Percentiles rank a stretch among this genome's conserved stretches.
These are phyloP conservation scores for Calyptomena viridis DNA, from an alignment of 2,113 vertebrate genomes.

Conservation along the genomic window DNA sequence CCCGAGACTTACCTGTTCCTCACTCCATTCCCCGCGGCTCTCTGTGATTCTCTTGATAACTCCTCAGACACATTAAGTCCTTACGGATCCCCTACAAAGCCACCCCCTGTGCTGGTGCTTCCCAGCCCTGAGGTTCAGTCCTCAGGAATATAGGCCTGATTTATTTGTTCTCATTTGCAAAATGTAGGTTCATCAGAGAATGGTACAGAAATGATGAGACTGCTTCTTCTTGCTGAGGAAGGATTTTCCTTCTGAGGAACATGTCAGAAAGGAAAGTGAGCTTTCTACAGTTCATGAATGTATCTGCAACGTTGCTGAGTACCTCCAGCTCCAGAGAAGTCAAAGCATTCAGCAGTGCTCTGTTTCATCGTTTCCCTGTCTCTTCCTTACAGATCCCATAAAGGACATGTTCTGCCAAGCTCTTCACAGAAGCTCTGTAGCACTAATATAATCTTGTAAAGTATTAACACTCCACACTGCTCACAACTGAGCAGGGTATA, in stretches of 20 bases:
- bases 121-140: not conserved
- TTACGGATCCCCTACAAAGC: not conserved
- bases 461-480: not conserved
- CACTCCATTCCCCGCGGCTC: not conserved
- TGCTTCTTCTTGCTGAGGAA: not conserved
- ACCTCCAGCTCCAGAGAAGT: not conserved
- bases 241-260: not conserved
- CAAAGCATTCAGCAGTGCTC: not conserved
- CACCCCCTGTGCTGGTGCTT: not conserved
- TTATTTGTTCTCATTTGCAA: not conserved
- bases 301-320: not conserved
- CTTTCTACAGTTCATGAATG: not conserved
- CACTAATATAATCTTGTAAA: not conserved
- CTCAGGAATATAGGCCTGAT: not conserved
- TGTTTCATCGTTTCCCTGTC: not conserved
- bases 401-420: not conserved
- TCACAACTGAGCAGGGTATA: not conserved
- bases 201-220: not conserved
- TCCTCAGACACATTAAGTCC: not conserved
- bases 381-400: not conserved
- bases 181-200: not conserved
- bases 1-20: not conserved
- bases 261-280: not conserved
- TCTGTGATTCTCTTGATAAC: not conserved
- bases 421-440: not conserved